Evolutionary conservation across 2,797 vertebrate genomes (phyloP).

Genomic region (Sebastes iracundus): DNA sequence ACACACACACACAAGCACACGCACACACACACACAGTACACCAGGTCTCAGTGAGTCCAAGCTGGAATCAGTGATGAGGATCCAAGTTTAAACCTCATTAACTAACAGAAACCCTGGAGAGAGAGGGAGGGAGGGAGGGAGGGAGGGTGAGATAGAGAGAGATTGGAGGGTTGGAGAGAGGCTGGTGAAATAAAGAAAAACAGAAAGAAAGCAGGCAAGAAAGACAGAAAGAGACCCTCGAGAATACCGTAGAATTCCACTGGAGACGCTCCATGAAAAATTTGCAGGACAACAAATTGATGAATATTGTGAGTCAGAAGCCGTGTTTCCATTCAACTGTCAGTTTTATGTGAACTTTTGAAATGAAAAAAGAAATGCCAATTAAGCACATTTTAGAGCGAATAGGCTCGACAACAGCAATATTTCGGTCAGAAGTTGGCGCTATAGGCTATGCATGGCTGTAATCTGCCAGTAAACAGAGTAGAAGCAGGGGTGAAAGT

Average conservation of each 20-base stretch:
- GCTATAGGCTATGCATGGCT: not conserved
- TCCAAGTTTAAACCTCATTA: conserved; percentile 67
- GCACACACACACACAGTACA: not conserved
- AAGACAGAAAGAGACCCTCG: not conserved
- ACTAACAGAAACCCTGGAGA: conserved; percentile 46
- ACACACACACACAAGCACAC: not conserved
- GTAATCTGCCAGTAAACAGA: not conserved
- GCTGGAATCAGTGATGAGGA: conserved; percentile 60
- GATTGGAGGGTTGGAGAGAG: not conserved
- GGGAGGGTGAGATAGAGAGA: not conserved
- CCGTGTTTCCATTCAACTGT: not conserved
- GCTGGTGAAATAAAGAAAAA: not conserved
- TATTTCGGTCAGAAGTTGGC: not conserved
- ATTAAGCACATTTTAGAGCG: no score
- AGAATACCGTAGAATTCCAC: not conserved
- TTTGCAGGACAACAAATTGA: not conserved
- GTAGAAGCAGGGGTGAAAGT: no score
- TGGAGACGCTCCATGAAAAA: not conserved
- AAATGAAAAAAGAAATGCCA: not conserved
- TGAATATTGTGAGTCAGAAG: not conserved
- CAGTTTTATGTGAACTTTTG: not conserved
- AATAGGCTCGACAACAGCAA: no score
- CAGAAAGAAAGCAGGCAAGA: not conserved
- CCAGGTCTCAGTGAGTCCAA: conserved; percentile 40
- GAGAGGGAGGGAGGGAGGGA: not conserved